phyloP scores from a whole-genome alignment of 2,888 invertebrate genomes.

The Hypomecis atomaria region DNA sequence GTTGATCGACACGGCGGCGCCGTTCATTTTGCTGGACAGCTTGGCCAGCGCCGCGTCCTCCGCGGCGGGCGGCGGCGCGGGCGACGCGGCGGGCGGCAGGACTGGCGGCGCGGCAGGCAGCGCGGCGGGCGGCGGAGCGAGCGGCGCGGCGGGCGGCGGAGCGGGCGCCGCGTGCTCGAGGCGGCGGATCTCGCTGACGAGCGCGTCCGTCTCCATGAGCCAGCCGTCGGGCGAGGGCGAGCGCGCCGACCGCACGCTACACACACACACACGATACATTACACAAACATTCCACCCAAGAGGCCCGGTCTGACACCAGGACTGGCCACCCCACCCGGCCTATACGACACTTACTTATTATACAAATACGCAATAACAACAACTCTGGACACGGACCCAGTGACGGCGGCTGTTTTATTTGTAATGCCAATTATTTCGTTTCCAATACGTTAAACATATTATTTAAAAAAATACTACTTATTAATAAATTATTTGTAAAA shows the following conservation, averaged over 20 bases:
- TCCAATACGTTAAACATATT: too few species aligned
- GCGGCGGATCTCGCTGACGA: slow-evolving; percentile 51
- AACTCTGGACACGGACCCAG: too few species aligned
- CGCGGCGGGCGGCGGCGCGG: neutral
- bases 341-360: too few species aligned
- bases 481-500: too few species aligned
- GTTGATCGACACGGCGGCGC: slow-evolving; percentile 62
- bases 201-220: slow-evolving; percentile 74
- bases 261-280: slow-evolving; percentile 13
- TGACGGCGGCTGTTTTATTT: too few species aligned
- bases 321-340: too few species aligned
- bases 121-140: neutral
- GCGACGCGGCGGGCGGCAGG: neutral
- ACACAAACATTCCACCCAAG: too few species aligned
- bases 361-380: too few species aligned
- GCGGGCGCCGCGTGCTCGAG: neutral
- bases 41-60: slow-evolving; percentile 51
- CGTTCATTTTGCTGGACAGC: slow-evolving; percentile 65
- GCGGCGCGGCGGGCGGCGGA: neutral
- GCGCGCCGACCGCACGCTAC: slow-evolving; percentile 55
- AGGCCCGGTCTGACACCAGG: too few species aligned
- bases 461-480: too few species aligned
- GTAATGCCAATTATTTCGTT: too few species aligned
- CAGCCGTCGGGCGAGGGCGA: slow-evolving; percentile 71
- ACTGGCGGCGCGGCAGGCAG: neutral